Conservation (phyloP, 2,888 invertebrate genomes). For the Hirudinaria manillensis region DNA sequence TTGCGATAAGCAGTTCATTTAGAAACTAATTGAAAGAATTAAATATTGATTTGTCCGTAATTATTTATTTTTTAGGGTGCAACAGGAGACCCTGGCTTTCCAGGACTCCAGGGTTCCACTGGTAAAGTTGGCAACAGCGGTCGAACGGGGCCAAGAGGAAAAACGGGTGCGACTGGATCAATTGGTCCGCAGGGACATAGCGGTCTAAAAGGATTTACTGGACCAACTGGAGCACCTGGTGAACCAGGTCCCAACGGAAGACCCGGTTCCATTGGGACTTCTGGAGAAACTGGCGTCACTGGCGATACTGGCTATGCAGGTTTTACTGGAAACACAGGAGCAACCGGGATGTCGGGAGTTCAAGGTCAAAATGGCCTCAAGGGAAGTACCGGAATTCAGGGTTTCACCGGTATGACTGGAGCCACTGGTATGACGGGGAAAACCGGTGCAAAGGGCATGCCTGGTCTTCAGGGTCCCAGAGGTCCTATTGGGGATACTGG, state of each 20-base stretch:
- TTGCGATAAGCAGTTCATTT: no score
- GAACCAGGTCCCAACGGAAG: neutral
- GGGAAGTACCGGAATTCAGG: constrained; percentile 26
- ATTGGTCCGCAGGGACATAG: neutral
- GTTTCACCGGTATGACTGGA: constrained; percentile 21
- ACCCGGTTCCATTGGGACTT: neutral
- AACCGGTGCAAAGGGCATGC: neutral
- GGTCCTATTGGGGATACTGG: constrained; percentile 36
- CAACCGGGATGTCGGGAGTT: constrained; percentile 14
- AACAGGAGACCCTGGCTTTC: neutral
- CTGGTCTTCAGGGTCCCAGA: constrained; percentile 25
- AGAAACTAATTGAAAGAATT: no score
- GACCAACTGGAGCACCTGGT: constrained; percentile 16
- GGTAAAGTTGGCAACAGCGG: neutral
- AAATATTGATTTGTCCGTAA: no score
- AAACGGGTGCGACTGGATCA: neutral
- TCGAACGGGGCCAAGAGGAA: neutral
- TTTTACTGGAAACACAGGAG: constrained; percentile 4
- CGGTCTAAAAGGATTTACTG: neutral
- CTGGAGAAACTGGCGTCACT: constrained; percentile 29
- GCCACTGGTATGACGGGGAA: constrained; percentile 13
- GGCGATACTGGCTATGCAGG: constrained; percentile 39
- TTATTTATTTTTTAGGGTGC: neutral
- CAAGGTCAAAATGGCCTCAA: constrained; percentile 28
- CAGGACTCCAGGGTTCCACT: neutral